Percentiles rank a stretch among this genome's conserved stretches.
Evolutionary conservation across 2,113 vertebrate genomes (phyloP).

Genomic region (Oncorhynchus kisutch): DNA sequence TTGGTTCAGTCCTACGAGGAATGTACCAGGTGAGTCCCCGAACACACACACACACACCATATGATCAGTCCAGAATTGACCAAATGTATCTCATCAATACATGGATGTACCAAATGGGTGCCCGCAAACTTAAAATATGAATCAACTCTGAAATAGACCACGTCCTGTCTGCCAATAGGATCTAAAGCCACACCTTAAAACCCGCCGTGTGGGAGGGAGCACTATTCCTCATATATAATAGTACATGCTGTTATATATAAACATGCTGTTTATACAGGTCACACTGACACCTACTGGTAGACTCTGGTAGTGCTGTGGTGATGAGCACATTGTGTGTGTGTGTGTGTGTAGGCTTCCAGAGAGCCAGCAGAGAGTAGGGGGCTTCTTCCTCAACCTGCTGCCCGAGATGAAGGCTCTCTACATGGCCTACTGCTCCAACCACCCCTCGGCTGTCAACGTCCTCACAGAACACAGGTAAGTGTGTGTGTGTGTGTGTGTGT

Average conservation of each 20-base stretch:
- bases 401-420: constrained; percentile 89
- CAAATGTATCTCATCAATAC: too few species aligned
- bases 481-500: neutral
- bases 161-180: neutral
- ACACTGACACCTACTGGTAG: constrained; percentile 59
- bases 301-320: neutral
- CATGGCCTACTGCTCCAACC: constrained; percentile 90
- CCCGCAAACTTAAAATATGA: too few species aligned
- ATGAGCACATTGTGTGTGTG: neutral
- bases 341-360: constrained; percentile 84
- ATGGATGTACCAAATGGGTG: constrained; percentile 83
- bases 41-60: too few species aligned
- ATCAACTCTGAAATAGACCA: too few species aligned
- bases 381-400: constrained; percentile 90
- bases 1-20: constrained; percentile 94
- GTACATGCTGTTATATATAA: too few species aligned
- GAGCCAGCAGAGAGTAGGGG: constrained; percentile 89
- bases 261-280: neutral
- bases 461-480: constrained; percentile 91
- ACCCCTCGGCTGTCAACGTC: constrained; percentile 90
- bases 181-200: neutral
- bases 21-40: constrained; percentile 83
- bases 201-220: neutral
- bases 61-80: too few species aligned
- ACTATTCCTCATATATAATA: neutral